Evolutionary conservation across 2,888 invertebrate genomes (phyloP), one percentile per base, ranked within the genome.

Genomic region (Leptinotarsa peninsularis): DNA sequence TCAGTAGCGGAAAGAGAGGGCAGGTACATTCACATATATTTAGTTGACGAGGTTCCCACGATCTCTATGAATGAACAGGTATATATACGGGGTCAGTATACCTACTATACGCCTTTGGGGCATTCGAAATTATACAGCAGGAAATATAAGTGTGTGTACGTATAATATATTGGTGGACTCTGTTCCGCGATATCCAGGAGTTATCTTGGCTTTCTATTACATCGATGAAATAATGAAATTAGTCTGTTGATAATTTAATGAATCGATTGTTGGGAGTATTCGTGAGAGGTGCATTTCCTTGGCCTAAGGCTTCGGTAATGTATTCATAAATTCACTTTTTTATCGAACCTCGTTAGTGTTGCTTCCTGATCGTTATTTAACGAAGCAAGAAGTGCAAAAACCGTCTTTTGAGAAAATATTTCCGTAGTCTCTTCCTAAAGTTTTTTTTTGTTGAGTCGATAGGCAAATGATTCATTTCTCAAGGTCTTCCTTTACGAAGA

Each of bases 21-120:
- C 72, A 72, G 58, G 33, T 74, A 77, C 80, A 78, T 80, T 80
- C 80, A 78, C 80, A 78, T 79, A 78, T 78, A 75, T 79, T 79
- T 78, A 79, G 81, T 82, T 76, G 78, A 76, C 75, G 74, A 67
- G 66, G 76, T 87, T 87, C 87, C 87, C 87, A 87, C 87, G 87
- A 86, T 87, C 84, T 84, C 86, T 87, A 87, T 87, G 87, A 86
- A 87, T 85, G 86, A 86, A 87, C 85, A 85, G 86, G 85, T 85
- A 85, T 84, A 82, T 84, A 84, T 81, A 85, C 84, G 87, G 87
- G 87, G 87, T 87, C 86, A 87, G 86, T 87, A 87, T 87, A 58
- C 43, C 43, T 60, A 82, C 84, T 86, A 85, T 83, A 83, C 82
- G 83, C 82, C 85, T 80, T 76, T 72, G 72, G 82, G 85, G 82